Evolutionary conservation across 1,140 invertebrate species (phyloP).

Genomic region (Macrostomum lignano): DNA sequence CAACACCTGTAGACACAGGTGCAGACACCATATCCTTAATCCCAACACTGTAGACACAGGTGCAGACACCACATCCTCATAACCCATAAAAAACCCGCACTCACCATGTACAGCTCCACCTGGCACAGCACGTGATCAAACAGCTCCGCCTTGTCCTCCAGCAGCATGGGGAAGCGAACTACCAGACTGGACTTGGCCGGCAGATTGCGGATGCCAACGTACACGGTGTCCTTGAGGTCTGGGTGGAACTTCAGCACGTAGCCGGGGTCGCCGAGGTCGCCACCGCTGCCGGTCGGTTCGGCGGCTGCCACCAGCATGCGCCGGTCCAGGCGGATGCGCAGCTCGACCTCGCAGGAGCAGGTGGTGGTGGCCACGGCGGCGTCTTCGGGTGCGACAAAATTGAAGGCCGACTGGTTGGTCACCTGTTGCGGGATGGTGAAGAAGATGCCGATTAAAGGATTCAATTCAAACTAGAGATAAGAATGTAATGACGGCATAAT

Average conservation of each 20-base stretch:
- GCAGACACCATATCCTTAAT: too few species aligned
- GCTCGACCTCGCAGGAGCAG: background rate
- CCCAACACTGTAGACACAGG: too few species aligned
- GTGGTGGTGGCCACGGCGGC: too few species aligned
- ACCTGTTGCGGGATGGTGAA: too few species aligned
- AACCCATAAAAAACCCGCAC: background rate
- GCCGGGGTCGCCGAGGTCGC: background rate
- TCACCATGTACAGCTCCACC: conserved; percentile 1
- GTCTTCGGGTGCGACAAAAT: too few species aligned
- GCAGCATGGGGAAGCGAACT: background rate
- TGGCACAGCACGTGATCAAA: background rate
- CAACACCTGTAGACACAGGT: too few species aligned
- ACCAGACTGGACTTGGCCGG: background rate
- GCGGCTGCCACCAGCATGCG: background rate
- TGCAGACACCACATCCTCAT: too few species aligned
- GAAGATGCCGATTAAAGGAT: too few species aligned
- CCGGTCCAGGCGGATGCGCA: background rate
- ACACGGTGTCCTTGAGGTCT: background rate
- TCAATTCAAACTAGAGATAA: too few species aligned
- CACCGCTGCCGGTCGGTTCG: background rate
- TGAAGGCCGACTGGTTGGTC: too few species aligned
- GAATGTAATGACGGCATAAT: too few species aligned
- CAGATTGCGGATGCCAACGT: background rate
- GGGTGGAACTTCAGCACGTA: conserved; percentile 2
- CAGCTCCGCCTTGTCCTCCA: background rate